Percentiles rank a stretch among this genome's conserved stretches.
These are phyloP conservation scores for Pilophorus perplexus DNA, from an alignment of 2,888 invertebrate species.

Conservation along the genomic window DNA sequence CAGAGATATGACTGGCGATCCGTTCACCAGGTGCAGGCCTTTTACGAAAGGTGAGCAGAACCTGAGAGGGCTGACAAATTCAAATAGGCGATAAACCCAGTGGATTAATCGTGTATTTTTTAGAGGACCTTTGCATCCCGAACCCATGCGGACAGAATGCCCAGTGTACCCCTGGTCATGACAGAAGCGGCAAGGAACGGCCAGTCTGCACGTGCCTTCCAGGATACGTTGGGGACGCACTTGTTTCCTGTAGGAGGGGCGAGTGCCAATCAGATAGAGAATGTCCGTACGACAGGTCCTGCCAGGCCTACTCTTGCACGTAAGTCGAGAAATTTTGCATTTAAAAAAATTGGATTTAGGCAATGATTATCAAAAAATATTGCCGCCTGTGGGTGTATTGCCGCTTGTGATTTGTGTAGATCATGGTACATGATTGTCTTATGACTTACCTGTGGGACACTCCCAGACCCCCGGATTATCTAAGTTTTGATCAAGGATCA, in stretches of 20 bases:
- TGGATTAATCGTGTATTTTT: too few relatives aligned
- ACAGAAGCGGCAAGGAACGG: constrained; percentile 74
- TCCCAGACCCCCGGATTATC: too few relatives aligned
- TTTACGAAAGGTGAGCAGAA: constrained; percentile 68
- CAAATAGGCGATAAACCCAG: not conserved
- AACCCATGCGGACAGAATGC: constrained; percentile 78
- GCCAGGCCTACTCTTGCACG: constrained; percentile 47
- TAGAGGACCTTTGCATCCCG: constrained; percentile 62
- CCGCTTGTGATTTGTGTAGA: too few relatives aligned
- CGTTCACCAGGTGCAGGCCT: constrained; percentile 75
- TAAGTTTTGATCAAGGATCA: too few relatives aligned
- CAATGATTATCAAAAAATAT: too few relatives aligned
- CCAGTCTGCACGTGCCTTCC: constrained; percentile 73
- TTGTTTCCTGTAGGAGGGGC: constrained; percentile 69
- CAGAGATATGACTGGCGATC: constrained; percentile 82
- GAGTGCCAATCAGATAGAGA: constrained; percentile 76
- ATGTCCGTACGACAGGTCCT: constrained; percentile 55
- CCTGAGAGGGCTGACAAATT: not conserved
- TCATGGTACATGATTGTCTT: too few relatives aligned
- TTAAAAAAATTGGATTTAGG: too few relatives aligned
- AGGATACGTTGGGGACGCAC: constrained; percentile 76
- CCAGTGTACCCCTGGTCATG: constrained; percentile 78
- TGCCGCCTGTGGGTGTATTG: too few relatives aligned
- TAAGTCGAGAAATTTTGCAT: constrained; percentile 49
- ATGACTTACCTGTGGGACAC: too few relatives aligned